phyloP scores from a whole-genome alignment of 1,140 invertebrate genomes.

The Drosophila simulans region DNA sequence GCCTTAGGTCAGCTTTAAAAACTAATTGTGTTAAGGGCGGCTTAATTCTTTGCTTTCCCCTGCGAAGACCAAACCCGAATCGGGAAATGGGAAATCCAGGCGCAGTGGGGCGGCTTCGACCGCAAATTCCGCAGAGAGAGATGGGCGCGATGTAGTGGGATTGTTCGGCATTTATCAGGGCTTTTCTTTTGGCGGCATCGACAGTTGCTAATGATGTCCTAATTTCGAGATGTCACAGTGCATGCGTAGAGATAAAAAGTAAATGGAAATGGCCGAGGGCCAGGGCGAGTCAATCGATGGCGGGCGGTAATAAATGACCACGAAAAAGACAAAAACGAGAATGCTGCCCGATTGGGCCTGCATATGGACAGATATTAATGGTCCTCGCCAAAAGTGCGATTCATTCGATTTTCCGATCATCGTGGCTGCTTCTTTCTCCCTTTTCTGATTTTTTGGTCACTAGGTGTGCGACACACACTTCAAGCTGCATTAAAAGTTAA shows the following conservation, averaged over 20 bases:
- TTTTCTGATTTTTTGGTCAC: constrained; percentile 11
- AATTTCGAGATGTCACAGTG: constrained; percentile 78
- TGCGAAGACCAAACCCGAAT: not conserved
- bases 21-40: constrained; percentile 45
- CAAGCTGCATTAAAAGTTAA: constrained; percentile 71
- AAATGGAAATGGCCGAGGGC: constrained; percentile 1
- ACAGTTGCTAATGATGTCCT: constrained; percentile 83
- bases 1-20: constrained; percentile 48
- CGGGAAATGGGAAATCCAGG: constrained; percentile 24
- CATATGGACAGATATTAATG: constrained; percentile 82
- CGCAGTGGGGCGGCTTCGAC: constrained; percentile 17
- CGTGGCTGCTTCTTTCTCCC: constrained; percentile 3
- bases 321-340: constrained; percentile 5
- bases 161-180: constrained; percentile 66
- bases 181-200: constrained; percentile 60
- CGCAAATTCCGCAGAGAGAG: constrained; percentile 37
- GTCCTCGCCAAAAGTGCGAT: constrained; percentile 62
- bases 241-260: constrained; percentile 71
- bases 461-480: constrained; percentile 47
- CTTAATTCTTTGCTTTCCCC: constrained; percentile 26
- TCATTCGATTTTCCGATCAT: constrained; percentile 63
- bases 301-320: constrained; percentile 64
- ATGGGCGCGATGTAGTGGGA: constrained; percentile 11
- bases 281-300: constrained; percentile 60
- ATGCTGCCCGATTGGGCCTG: constrained; percentile 30